A percentile compares a stretch with the other conserved stretches of the same genome.
Conservation (phyloP, 2,888 invertebrate species). For the Tetragonisca angustula region DNA sequence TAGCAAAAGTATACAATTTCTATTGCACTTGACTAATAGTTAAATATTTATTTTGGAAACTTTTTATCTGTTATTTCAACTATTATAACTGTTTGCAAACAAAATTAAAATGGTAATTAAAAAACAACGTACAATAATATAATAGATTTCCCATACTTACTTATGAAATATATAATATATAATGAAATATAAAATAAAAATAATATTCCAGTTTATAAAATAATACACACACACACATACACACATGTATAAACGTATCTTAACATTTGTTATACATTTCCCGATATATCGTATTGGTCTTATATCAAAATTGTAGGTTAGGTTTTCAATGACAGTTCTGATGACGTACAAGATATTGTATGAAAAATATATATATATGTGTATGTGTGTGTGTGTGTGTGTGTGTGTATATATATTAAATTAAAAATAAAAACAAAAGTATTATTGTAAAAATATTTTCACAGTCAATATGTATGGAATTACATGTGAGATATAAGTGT, state of each 20-base stretch:
- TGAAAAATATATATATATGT: not conserved
- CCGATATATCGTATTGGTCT: slow-evolving; percentile 18
- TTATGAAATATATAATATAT: slow-evolving; percentile 6
- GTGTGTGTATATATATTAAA: not conserved
- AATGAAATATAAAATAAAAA: too few species aligned
- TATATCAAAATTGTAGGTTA: slow-evolving; percentile 39
- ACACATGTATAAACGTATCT: not conserved
- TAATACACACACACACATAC: not conserved
- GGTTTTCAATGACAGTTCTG: slow-evolving; percentile 41
- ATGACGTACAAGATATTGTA: slow-evolving; percentile 31
- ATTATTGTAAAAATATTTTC: not conserved
- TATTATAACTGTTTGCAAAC: not conserved
- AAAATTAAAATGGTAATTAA: not conserved
- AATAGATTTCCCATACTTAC: slow-evolving; percentile 26
- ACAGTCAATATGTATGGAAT: not conserved
- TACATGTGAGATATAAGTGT: not conserved
- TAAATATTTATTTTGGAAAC: slow-evolving; percentile 1
- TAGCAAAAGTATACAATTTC: not conserved
- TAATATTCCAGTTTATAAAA: slow-evolving; percentile 8
- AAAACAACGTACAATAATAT: not conserved
- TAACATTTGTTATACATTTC: slow-evolving; percentile 37
- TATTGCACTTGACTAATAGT: not conserved
- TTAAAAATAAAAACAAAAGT: slow-evolving; percentile 13
- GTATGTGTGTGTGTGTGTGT: too few species aligned
- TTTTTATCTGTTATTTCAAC: not conserved